Conservation (phyloP, 1,140 invertebrate species). For the Phocides pigmalion region DNA sequence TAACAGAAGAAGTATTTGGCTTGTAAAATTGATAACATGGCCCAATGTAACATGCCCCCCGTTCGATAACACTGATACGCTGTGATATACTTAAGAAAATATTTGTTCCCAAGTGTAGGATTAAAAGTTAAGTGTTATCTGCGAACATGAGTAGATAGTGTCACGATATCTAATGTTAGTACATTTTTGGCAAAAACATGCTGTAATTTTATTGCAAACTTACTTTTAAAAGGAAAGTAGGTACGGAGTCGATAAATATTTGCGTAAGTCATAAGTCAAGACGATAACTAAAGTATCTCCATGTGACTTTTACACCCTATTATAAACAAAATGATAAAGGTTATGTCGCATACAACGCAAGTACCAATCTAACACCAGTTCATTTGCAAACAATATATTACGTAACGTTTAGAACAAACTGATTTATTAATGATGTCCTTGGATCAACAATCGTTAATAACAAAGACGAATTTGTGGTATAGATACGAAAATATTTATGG, state of each 20-base stretch:
- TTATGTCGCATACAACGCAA: not conserved
- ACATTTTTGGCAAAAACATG: conserved; percentile 9
- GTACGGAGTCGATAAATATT: not conserved
- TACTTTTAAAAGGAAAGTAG: not conserved
- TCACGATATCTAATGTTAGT: not conserved
- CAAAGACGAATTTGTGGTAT: too few relatives aligned
- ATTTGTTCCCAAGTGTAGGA: not conserved
- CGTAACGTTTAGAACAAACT: too few relatives aligned
- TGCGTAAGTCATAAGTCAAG: not conserved
- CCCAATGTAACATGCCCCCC: not conserved
- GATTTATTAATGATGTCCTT: too few relatives aligned
- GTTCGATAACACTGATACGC: conserved; percentile 4
- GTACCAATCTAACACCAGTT: too few relatives aligned
- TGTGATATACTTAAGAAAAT: conserved; percentile 8
- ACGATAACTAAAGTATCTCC: not conserved
- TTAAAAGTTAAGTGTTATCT: conserved; percentile 30
- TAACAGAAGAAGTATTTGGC: not conserved
- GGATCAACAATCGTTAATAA: too few relatives aligned
- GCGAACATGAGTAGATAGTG: conserved; percentile 8
- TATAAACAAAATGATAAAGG: conserved; percentile 7
- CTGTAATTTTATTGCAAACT: conserved; percentile 4
- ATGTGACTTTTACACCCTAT: not conserved
- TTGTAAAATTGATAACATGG: not conserved
- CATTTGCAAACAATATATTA: not conserved
- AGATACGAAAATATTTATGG: too few relatives aligned